phyloP scores from a whole-genome alignment of 2,797 vertebrate species.

The Micropoecilia bifurca region DNA sequence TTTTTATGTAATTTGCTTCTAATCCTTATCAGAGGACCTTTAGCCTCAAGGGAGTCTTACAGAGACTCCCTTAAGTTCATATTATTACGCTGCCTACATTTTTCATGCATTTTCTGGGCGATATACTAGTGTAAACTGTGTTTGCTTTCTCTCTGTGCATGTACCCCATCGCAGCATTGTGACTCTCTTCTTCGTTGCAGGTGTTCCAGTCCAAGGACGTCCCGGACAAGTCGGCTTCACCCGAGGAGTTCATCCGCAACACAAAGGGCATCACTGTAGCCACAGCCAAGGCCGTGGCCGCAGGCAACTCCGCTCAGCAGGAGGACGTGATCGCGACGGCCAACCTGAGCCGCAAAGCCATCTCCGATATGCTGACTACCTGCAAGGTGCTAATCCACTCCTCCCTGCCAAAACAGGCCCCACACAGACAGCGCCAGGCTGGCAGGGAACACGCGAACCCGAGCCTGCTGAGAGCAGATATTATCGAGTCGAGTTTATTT shows the following conservation, averaged over 20 bases:
- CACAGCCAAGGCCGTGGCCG: slow-evolving; percentile 97
- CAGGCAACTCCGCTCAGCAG: slow-evolving; percentile 96
- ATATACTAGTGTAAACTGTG: background rate
- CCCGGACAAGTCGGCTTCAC: slow-evolving; percentile 91
- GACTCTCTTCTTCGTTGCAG: slow-evolving; percentile 70
- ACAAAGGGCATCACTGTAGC: slow-evolving; percentile 98
- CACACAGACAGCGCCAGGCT: slow-evolving; percentile 49
- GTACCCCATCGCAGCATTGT: slow-evolving; percentile 28
- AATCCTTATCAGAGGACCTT: slow-evolving; percentile 56
- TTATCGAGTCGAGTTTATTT: slow-evolving; percentile 45
- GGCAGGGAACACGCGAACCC: slow-evolving; percentile 50
- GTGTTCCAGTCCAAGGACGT: slow-evolving; percentile 93
- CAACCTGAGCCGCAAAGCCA: slow-evolving; percentile 97
- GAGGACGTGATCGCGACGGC: slow-evolving; percentile 97
- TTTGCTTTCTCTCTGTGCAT: slow-evolving; percentile 2
- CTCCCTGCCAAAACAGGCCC: slow-evolving; percentile 43
- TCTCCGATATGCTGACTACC: slow-evolving; percentile 93
- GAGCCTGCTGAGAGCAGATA: slow-evolving; percentile 55
- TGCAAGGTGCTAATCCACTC: slow-evolving; percentile 90
- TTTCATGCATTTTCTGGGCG: background rate
- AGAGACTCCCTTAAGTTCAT: slow-evolving; percentile 26
- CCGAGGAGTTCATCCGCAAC: slow-evolving; percentile 97
- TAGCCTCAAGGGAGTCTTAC: slow-evolving; percentile 33
- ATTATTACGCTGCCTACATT: slow-evolving; percentile 23
- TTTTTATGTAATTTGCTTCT: slow-evolving; percentile 55